These are phyloP conservation scores for Phainopepla nitens DNA, from an alignment of 2,113 vertebrate genomes.

Conservation along the genomic window DNA sequence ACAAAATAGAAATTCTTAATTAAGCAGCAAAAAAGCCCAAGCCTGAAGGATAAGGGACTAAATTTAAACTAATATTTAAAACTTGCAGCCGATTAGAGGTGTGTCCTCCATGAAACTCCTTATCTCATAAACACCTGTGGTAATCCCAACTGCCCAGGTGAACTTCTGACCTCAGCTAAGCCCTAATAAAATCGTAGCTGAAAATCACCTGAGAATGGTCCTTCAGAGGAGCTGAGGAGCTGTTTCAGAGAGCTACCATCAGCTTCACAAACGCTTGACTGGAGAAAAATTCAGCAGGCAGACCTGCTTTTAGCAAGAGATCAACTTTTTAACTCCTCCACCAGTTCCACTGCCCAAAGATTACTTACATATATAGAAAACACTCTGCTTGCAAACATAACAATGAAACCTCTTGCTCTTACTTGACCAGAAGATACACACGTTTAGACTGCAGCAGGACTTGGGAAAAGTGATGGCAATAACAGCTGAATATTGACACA, in stretches of 20 bases:
- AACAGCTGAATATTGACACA: background rate
- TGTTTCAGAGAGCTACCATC: background rate
- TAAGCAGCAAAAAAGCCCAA: background rate
- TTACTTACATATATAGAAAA: background rate
- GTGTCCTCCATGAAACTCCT: background rate
- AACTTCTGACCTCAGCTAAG: background rate
- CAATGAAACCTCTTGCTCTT: background rate
- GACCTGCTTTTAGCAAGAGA: background rate
- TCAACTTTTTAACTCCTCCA: background rate
- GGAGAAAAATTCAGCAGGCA: background rate
- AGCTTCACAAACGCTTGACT: background rate
- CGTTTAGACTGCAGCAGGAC: rapidly evolving
- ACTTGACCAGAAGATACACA: background rate
- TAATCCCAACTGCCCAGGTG: background rate
- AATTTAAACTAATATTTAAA: background rate
- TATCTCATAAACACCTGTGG: background rate
- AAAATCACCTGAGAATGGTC: background rate
- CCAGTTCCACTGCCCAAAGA: background rate
- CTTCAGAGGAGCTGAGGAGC: background rate
- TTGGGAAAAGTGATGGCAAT: background rate
- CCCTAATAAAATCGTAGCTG: background rate
- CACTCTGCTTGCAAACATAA: background rate
- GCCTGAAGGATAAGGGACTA: background rate
- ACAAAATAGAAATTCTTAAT: background rate
- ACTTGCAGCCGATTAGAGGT: background rate